Base-by-base conservation (phyloP, 1,140 invertebrate genomes). In the Camponotus pennsylvanicus region DNA sequence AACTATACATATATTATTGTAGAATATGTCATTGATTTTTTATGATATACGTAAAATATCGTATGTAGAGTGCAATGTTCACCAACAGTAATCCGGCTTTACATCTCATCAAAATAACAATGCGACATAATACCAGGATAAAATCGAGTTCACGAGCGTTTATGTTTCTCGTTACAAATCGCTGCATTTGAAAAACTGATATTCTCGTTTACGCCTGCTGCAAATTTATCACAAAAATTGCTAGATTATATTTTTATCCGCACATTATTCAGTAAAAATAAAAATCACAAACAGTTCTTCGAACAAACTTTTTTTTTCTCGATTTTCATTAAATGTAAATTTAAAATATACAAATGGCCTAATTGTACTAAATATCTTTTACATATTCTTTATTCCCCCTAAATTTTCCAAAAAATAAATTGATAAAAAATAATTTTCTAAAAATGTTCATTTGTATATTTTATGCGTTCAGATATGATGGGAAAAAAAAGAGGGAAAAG, bases 101-200 rank as follows among this genome's bases (percentile, higher is more conserved):
- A 88, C 87, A 89, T 89, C 88, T 89, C 88, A 89, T 89, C 87
- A 83, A 83, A 83, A 83, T 83, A 83, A 83, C 79, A 88, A 89
- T 82, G 80, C 70, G 88, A 89, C 84, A 89, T 85, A 85, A 85
- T 78, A 85, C 73, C 61, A 49, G 70, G 88, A 85, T 89, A 77
- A 76, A 83, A 83, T 83, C 79, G 69, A 61, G 40, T 83, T 73
- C 40, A 9, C 69, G 42, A 85, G 67, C 42, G 69, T 40, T 55
- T 78, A 45, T 85, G 34, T 57, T 18, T 85, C 61, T 42, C 73
- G 18, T 66, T 42, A 49, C 73, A 78, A 77, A 85, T 77, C 49
- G 82, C 7, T 55, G 27, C 71, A 63, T 66, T 84, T 32, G 45
- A 85, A 67, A 85, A 85, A 82, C 40, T n/a, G 40, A 83, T 83